phyloP scores from a whole-genome alignment of 2,113 vertebrate genomes.

The Pterocles orientalis region DNA sequence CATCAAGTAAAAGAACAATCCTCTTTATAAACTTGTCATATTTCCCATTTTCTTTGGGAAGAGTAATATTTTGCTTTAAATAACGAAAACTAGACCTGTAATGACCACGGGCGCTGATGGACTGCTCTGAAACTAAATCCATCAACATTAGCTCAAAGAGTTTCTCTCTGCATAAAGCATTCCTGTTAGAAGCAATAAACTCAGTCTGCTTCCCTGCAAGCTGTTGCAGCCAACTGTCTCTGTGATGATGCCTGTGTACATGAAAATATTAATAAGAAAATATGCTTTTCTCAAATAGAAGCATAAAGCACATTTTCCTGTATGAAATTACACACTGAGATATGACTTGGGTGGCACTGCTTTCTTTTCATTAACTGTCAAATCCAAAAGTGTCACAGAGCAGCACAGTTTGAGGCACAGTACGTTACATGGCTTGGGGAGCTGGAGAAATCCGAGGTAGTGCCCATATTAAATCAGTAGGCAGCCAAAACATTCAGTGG shows the following conservation, averaged over 20 bases:
- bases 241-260: not conserved
- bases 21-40: not conserved
- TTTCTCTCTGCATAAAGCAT: not conserved
- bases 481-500: not conserved
- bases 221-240: not conserved
- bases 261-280: not conserved
- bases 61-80: not conserved
- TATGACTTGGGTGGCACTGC: not conserved
- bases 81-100: not conserved
- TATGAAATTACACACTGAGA: not conserved
- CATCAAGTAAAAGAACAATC: not conserved
- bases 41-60: not conserved
- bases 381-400: not conserved
- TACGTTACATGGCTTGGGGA: fast-evolving
- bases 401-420: not conserved
- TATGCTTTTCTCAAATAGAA: not conserved
- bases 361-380: not conserved
- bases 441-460: not conserved
- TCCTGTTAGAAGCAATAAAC: slow-evolving; percentile 31
- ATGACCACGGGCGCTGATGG: not conserved
- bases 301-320: not conserved
- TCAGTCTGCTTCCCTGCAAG: not conserved
- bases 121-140: not conserved
- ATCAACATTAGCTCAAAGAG: not conserved
- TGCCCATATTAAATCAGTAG: not conserved